Evolutionary conservation across 2,113 vertebrate species (phyloP).

Genomic region (Todiramphus saurophagus): DNA sequence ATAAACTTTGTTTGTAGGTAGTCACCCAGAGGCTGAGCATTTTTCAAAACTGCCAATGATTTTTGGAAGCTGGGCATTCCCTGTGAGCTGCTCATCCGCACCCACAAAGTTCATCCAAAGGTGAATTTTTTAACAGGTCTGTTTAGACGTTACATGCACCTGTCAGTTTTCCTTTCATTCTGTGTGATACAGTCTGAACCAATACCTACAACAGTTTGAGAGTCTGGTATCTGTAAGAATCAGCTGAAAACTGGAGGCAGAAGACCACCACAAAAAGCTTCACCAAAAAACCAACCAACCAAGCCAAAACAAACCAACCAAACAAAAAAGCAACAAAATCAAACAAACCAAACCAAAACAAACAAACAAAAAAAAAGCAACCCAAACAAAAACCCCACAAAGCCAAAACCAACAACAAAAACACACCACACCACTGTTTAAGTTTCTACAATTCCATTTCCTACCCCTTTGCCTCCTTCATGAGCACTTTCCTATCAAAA

Average conservation of each 20-base stretch:
- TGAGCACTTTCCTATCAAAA: neutral
- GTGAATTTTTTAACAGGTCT: neutral
- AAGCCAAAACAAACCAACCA: no score
- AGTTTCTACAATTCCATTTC: neutral
- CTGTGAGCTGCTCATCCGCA: neutral
- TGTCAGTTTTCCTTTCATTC: neutral
- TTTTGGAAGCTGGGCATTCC: slow-evolving; percentile 2
- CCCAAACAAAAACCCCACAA: no score
- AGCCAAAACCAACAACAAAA: no score
- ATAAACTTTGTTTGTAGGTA: neutral
- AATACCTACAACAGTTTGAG: accelerated
- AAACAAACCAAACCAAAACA: no score
- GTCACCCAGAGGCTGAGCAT: neutral
- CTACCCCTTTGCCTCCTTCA: neutral
- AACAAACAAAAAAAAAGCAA: no score
- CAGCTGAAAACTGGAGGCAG: neutral
- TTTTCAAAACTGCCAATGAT: neutral
- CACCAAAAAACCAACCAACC: neutral
- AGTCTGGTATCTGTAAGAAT: neutral
- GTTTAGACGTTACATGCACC: neutral
- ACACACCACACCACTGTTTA: neutral
- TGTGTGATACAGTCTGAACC: neutral
- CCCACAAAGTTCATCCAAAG: neutral
- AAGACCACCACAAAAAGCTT: neutral
- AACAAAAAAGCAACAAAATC: no score